A percentile compares a stretch with the other conserved stretches of the same genome.
Conservation (phyloP, 2,797 vertebrate genomes). For the Gymnocypris eckloni region DNA sequence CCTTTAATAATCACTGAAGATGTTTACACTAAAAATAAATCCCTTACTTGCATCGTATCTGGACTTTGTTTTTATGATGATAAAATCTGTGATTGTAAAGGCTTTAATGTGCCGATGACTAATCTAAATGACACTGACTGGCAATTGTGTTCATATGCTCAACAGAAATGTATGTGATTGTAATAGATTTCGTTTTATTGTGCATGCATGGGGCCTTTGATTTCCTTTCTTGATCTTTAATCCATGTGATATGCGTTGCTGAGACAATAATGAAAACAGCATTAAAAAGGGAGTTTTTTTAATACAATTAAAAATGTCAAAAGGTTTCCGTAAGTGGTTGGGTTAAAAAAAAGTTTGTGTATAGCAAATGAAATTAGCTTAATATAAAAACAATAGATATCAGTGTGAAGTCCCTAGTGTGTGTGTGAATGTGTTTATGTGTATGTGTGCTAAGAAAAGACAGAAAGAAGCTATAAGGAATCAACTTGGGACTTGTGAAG, state of each 20-base stretch:
- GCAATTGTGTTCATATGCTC: not conserved
- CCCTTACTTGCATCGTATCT: too few relatives aligned
- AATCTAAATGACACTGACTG: not conserved
- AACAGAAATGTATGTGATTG: not conserved
- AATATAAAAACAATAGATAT: not conserved
- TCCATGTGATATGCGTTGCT: not conserved
- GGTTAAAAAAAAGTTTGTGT: not conserved
- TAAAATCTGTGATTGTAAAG: too few relatives aligned
- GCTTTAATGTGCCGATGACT: not conserved
- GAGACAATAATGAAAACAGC: not conserved
- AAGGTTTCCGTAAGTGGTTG: not conserved
- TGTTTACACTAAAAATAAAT: too few relatives aligned
- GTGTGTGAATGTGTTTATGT: conserved; percentile 13
- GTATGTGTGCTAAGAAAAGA: not conserved
- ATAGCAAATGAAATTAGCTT: not conserved
- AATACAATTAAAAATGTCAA: not conserved
- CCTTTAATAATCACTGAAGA: too few relatives aligned
- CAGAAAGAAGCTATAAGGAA: conserved; percentile 10
- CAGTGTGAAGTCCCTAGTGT: not conserved
- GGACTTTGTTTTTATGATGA: too few relatives aligned
- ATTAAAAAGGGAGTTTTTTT: not conserved
- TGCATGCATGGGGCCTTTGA: not conserved
- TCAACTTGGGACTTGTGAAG: conserved; percentile 44
- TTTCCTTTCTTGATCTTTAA: not conserved
- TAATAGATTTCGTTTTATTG: not conserved